A percentile compares a stretch with the other conserved stretches of the same genome.
Conservation (phyloP, 2,113 vertebrate genomes). For the Cynoglossus semilaevis region DNA sequence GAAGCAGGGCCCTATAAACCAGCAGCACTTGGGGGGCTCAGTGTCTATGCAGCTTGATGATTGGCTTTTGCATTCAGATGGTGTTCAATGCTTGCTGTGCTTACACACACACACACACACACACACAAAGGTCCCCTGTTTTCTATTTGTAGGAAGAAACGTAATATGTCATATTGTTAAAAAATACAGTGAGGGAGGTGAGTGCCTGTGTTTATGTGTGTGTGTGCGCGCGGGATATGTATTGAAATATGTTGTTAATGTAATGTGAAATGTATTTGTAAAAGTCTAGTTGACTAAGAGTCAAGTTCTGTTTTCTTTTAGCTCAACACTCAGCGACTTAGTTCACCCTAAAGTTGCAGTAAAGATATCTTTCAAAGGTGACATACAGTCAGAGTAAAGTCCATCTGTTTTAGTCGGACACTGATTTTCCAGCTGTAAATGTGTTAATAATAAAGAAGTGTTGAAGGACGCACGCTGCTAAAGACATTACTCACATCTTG, state of each 20-base stretch:
- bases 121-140: constrained; percentile 50
- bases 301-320: no score
- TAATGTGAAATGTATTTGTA: no score
- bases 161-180: constrained; percentile 27
- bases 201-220: not conserved
- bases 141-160: constrained; percentile 52
- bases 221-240: no score
- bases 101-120: constrained; percentile 12
- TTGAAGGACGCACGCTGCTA: not conserved
- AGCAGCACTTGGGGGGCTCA: constrained; percentile 71
- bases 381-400: no score
- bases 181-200: not conserved
- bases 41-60: constrained; percentile 48
- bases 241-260: no score
- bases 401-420: constrained; percentile 6
- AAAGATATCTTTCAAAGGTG: no score
- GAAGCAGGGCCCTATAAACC: constrained; percentile 80
- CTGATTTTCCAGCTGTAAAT: constrained; percentile 7
- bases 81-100: constrained; percentile 18
- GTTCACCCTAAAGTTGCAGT: no score
- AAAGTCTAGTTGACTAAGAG: no score
- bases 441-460: constrained; percentile 27
- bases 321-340: no score
- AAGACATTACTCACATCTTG: constrained; percentile 8
- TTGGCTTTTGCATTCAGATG: constrained; percentile 55